A percentile compares a stretch with the other conserved stretches of the same genome.
Evolutionary conservation across 2,888 invertebrate genomes (phyloP).

Genomic region (Metacarcinus magister): DNA sequence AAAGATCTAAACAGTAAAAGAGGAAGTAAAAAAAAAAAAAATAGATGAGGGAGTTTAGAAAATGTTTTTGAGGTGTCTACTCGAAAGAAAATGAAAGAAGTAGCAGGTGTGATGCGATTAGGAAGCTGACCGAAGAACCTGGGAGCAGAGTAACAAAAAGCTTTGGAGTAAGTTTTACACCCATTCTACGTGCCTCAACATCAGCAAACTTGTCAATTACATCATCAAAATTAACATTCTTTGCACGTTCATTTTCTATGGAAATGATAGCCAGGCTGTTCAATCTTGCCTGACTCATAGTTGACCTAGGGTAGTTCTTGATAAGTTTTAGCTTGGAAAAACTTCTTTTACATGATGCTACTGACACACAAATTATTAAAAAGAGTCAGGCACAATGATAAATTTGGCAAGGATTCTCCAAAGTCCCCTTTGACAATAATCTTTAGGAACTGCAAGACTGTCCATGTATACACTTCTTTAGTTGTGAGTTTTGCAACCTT

Average conservation of each 20-base stretch:
- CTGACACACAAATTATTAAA: conserved; percentile 52
- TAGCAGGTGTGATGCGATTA: too few species aligned
- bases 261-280: conserved; percentile 56
- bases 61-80: too few species aligned
- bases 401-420: conserved; percentile 37
- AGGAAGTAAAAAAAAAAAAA: too few species aligned
- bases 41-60: too few species aligned
- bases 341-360: conserved; percentile 64
- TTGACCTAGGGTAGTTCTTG: conserved; percentile 32
- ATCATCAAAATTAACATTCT: conserved; percentile 28
- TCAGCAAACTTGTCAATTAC: conserved; percentile 4
- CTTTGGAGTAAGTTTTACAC: neutral
- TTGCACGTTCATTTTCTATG: conserved; percentile 52
- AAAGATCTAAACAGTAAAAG: too few species aligned
- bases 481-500: conserved; percentile 29
- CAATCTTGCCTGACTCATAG: conserved; percentile 65
- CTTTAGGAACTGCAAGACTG: conserved; percentile 36
- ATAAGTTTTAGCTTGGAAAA: conserved; percentile 54
- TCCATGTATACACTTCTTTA: conserved; percentile 33
- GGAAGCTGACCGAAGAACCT: too few species aligned
- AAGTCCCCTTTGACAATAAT: conserved; percentile 55
- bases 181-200: conserved; percentile 8
- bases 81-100: too few species aligned
- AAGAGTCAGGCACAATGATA: conserved; percentile 44
- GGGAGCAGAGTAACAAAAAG: too few species aligned